Percentiles rank a stretch among this genome's conserved stretches.
Conservation (phyloP, 2,888 invertebrate genomes). For the Entomobrya multifasciata region DNA sequence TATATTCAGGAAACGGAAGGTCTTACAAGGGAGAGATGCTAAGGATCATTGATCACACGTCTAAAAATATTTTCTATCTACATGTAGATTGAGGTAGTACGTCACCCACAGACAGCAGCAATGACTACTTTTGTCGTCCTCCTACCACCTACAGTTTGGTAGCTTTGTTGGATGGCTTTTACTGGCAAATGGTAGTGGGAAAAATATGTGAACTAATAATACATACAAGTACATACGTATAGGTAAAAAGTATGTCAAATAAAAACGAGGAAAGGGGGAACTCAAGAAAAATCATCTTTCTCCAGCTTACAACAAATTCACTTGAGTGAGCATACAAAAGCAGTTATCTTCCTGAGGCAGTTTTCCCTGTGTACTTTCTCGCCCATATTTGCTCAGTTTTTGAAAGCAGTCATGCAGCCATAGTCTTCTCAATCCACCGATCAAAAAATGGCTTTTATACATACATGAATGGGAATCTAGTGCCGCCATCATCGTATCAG, state of each 20-base stretch:
- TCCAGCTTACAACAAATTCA: conserved; percentile 62
- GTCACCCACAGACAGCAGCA: conserved; percentile 52
- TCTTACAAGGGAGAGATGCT: conserved; percentile 31
- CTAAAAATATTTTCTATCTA: conserved; percentile 60
- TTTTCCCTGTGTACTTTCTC: not conserved
- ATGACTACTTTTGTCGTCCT: conserved; percentile 34
- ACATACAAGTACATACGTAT: no score
- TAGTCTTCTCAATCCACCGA: conserved; percentile 36
- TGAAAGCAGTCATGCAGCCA: conserved; percentile 24
- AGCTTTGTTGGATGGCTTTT: not conserved
- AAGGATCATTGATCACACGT: conserved; percentile 68
- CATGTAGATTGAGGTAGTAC: conserved; percentile 52
- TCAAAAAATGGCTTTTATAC: not conserved
- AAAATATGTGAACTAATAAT: no score
- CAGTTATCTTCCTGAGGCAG: conserved; percentile 70
- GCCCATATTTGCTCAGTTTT: not conserved
- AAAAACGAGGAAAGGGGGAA: not conserved
- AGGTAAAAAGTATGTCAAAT: no score
- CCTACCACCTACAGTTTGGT: no score
- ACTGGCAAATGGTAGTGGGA: no score
- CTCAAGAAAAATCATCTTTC: conserved; percentile 64
- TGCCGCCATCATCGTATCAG: not conserved
- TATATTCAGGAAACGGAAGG: conserved; percentile 39
- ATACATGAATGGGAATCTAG: not conserved
- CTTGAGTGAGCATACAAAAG: conserved; percentile 73